These are phyloP conservation scores for Cryptosula pallasiana DNA, from an alignment of 2,888 invertebrate genomes.

Conservation along the genomic window DNA sequence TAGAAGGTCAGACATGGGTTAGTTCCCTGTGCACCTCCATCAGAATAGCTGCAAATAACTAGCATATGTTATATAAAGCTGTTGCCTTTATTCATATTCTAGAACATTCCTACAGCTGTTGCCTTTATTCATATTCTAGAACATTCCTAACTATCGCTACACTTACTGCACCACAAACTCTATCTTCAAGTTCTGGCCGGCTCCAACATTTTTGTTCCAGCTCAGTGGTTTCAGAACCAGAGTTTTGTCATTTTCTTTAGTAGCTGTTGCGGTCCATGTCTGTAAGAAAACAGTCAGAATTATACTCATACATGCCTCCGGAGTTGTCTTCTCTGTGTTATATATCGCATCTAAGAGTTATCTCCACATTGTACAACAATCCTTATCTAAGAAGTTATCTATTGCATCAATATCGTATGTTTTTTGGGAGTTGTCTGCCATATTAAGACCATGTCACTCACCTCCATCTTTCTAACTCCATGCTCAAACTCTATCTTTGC, in stretches of 20 bases:
- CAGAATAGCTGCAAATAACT: constrained; percentile 12
- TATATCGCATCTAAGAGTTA: no score
- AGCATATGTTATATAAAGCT: no score
- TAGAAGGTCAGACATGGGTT: constrained; percentile 16
- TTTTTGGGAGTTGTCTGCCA: not conserved
- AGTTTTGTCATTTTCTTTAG: constrained; percentile 18
- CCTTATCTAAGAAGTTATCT: no score
- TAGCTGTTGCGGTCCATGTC: constrained; percentile 12
- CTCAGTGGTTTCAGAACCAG: not conserved
- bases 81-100: not conserved
- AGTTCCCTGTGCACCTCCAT: not conserved
- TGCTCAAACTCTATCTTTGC: constrained; percentile 31
- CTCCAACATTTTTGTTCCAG: constrained; percentile 14
- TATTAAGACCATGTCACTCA: constrained; percentile 23
- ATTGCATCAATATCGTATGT: no score
- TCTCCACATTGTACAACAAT: no score
- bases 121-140: not conserved
- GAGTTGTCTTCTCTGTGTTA: no score
- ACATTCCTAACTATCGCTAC: no score
- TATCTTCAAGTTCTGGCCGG: not conserved
- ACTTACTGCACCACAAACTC: constrained; percentile 21
- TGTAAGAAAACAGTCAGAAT: no score
- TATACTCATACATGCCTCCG: no score
- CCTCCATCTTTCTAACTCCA: constrained; percentile 30
- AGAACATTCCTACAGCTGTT: no score